A percentile compares a stretch with the other conserved stretches of the same genome.
These are phyloP conservation scores for Oscheius sp. DNA, from an alignment of 2,888 invertebrate species.

Conservation along the genomic window DNA sequence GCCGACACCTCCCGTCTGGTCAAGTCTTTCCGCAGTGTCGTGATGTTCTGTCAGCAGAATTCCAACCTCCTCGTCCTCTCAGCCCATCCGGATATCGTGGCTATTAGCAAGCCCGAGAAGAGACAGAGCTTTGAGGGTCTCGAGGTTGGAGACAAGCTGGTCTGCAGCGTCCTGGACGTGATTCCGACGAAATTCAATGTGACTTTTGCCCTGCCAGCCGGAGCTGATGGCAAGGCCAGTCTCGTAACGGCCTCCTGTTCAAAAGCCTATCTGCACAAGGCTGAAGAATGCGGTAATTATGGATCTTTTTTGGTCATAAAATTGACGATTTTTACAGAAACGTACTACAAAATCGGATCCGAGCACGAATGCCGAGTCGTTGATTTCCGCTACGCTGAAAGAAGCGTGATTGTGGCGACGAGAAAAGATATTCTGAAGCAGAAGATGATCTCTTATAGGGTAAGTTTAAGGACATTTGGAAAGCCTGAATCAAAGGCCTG, in stretches of 20 bases:
- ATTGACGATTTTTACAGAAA: slow-evolving; percentile 18
- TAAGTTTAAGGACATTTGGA: background rate
- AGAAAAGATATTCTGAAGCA: slow-evolving; percentile 63
- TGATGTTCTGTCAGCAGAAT: slow-evolving; percentile 66
- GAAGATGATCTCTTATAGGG: slow-evolving; percentile 57
- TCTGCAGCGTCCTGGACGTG: slow-evolving; percentile 57
- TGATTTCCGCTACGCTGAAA: slow-evolving; percentile 60
- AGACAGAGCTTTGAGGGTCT: slow-evolving; percentile 56
- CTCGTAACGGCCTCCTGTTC: slow-evolving; percentile 45
- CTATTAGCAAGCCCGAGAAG: slow-evolving; percentile 64
- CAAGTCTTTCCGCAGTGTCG: slow-evolving; percentile 64
- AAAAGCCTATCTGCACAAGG: slow-evolving; percentile 44
- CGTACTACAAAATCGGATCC: slow-evolving; percentile 54
- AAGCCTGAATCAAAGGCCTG: too few relatives aligned
- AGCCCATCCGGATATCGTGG: slow-evolving; percentile 71
- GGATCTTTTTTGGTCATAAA: background rate
- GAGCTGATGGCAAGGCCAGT: slow-evolving; percentile 47
- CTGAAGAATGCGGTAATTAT: slow-evolving; percentile 42
- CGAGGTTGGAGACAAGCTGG: slow-evolving; percentile 56
- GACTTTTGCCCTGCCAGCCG: slow-evolving; percentile 52
- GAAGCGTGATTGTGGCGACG: slow-evolving; percentile 61
- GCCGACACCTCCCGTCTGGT: slow-evolving; percentile 55
- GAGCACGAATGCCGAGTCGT: slow-evolving; percentile 62
- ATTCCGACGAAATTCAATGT: slow-evolving; percentile 51
- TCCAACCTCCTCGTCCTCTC: slow-evolving; percentile 64